Conservation (phyloP, 2,888 invertebrate species). For the Drosophila paranaensis region DNA sequence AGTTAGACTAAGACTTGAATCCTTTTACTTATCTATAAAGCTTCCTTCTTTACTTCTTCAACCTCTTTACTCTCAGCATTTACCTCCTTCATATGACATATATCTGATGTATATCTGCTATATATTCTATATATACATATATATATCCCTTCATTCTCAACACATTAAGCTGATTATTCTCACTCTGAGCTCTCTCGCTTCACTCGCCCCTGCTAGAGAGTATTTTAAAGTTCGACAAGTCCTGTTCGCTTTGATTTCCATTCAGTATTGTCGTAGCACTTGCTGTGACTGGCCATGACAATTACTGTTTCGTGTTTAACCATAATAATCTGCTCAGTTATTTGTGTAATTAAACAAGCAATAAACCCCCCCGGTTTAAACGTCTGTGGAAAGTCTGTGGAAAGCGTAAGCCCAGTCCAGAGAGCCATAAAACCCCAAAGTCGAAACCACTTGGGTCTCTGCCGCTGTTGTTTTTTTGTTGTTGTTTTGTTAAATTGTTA, state of each 20-base stretch:
- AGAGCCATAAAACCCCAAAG: conserved; percentile 37
- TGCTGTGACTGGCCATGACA: conserved; percentile 61
- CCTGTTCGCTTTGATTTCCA: conserved; percentile 18
- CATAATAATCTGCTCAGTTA: conserved; percentile 74
- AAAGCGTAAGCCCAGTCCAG: conserved; percentile 5
- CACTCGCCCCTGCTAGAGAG: not conserved
- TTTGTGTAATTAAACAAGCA: conserved; percentile 77
- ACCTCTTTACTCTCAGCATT: no score
- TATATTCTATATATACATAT: no score
- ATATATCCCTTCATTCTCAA: not conserved
- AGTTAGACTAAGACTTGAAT: no score
- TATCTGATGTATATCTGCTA: no score
- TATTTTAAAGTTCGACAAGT: not conserved
- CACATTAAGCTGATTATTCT: not conserved
- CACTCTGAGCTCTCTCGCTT: no score
- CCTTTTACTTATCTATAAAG: no score
- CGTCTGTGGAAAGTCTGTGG: conserved; percentile 25
- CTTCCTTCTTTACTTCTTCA: no score
- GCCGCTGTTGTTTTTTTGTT: conserved; percentile 7
- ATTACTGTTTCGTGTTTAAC: conserved; percentile 77
- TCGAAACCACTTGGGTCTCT: conserved; percentile 49
- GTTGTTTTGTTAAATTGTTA: conserved; percentile 58
- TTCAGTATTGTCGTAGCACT: conserved; percentile 63
- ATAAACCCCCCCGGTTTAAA: conserved; percentile 47
- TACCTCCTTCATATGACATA: not conserved